Evolutionary conservation across 2,797 vertebrate genomes (phyloP).

Genomic region (Tinamus major): DNA sequence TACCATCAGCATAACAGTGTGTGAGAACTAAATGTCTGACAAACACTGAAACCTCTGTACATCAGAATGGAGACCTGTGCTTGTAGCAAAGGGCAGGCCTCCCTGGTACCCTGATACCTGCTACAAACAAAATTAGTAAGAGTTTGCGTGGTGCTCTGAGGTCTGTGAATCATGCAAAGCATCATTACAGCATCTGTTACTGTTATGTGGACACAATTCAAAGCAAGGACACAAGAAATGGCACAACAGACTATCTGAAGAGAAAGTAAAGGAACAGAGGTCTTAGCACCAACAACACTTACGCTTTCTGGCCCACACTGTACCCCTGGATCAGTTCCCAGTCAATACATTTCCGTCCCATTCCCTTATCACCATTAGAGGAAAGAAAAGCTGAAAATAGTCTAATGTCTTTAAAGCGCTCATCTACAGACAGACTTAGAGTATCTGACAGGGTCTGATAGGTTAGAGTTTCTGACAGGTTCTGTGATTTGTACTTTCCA

Average conservation of each 20-base stretch:
- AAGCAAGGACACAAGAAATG: not conserved
- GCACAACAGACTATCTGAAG: not conserved
- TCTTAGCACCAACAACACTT: not conserved
- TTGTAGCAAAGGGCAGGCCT: not conserved
- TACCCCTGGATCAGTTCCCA: not conserved
- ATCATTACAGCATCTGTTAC: not conserved
- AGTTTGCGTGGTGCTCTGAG: not conserved
- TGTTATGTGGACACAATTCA: not conserved
- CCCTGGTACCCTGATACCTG: not conserved
- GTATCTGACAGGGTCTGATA: not conserved
- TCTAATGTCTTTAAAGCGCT: not conserved
- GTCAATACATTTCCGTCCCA: not conserved
- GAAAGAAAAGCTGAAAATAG: not conserved
- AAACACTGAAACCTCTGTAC: not conserved
- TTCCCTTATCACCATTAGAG: not conserved
- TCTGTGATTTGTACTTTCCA: not conserved
- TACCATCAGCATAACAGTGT: fast-evolving
- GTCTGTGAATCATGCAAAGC: not conserved
- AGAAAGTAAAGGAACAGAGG: not conserved
- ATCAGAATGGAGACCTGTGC: not conserved
- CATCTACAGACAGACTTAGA: not conserved
- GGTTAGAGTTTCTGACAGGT: not conserved
- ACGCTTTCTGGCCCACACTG: not conserved
- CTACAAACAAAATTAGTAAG: not conserved
- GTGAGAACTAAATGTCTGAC: not conserved